Percentiles rank a stretch among this genome's conserved stretches.
Conservation (phyloP, 2,113 vertebrate genomes). For the Dendrocopos noguchii region DNA sequence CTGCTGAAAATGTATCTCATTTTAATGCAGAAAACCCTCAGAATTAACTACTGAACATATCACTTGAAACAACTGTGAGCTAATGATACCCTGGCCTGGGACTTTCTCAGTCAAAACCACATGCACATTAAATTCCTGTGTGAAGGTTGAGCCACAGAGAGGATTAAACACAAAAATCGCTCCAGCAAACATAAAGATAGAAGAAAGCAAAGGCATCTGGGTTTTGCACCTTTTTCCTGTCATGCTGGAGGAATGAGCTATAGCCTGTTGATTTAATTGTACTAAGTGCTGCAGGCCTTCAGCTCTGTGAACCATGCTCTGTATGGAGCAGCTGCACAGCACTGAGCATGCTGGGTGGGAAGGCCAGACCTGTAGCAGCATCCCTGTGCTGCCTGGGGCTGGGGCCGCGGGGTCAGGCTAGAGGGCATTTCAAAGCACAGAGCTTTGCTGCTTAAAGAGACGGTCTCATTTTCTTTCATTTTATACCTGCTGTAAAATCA, state of each 20-base stretch:
- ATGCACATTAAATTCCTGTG: not conserved
- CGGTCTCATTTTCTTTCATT: not conserved
- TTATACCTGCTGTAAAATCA: slow-evolving; percentile 51
- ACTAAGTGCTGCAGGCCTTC: not conserved
- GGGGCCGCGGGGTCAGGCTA: not conserved
- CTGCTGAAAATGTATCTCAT: not conserved
- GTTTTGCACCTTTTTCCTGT: not conserved
- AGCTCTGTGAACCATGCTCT: not conserved
- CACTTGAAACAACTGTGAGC: not conserved
- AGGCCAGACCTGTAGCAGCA: not conserved
- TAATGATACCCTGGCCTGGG: not conserved
- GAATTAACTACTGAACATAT: not conserved
- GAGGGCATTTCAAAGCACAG: not conserved
- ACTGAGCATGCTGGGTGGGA: not conserved
- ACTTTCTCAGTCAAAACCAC: not conserved
- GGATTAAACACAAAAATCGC: not conserved
- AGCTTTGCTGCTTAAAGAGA: not conserved
- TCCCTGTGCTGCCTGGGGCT: not conserved
- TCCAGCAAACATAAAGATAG: not conserved
- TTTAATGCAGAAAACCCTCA: not conserved
- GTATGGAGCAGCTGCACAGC: not conserved
- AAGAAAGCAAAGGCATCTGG: not conserved
- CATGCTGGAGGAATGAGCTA: not conserved
- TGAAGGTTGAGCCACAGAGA: not conserved
- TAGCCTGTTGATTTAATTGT: not conserved